Base-by-base conservation (phyloP, 2,888 invertebrate genomes). In the Cryptus armator region DNA sequence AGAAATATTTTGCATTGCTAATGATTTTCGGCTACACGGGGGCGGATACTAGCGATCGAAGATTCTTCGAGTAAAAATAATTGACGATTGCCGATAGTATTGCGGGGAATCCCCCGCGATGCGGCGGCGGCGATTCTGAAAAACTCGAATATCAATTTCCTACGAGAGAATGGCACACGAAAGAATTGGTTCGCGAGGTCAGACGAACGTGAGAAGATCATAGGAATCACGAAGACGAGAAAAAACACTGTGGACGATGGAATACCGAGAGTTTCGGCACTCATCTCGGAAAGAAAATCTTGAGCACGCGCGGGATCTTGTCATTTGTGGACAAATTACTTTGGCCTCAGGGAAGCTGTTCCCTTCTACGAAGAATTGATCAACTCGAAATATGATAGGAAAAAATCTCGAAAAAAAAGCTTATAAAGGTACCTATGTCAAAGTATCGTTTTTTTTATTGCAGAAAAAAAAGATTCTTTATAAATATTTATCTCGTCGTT, bases 1-100 rank as follows among this genome's bases (percentile, higher is more conserved):
- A 12, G 24, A 43, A 24, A 56, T 59, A 24, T 83, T 75, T 78
- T 79, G 83, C 83, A 83, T 71, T 83, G 78, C 83, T 79, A 68
- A 83, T 83, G 14, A 37, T 37, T 9, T 9, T 37, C 37, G 37
- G 37, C 37, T 9, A 4, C 24, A 19, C 19, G 56, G 56, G 12
- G 12, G 24, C 9, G 66, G 59, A 37, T 67, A 29, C 51, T 70
- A 56, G 29, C 44, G 29, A 37, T 24, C 51, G 51, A 37, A 67
- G 37, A 24, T 12, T 78, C 51, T 66, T 56, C 56, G 48, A 67
- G 72, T 43, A 72, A 67, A 78, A 78, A 72, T 83, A 83, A 83
- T 83, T 51, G 74, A 78, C 68, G 71, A 66, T 29, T 62, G 16
- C 48, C 56, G 44, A 56, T 68, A 62, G n/a, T 12, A 56, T 56